Percentiles rank a stretch among this genome's conserved stretches.
Evolutionary conservation across 2,888 invertebrate species (phyloP).

Genomic region (Gandaritis pyraliata): DNA sequence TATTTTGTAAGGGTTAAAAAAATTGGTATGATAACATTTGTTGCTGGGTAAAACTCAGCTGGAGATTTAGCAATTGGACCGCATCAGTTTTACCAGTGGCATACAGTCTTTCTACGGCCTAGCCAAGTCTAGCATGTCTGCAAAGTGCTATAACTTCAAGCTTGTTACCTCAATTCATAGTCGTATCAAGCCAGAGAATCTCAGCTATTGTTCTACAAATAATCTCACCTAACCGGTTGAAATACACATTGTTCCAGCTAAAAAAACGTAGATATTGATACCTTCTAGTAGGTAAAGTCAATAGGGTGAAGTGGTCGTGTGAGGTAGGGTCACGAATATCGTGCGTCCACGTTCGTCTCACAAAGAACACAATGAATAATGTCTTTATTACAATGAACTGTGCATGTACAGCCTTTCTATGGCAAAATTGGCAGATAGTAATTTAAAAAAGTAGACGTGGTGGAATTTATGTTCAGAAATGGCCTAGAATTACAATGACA

Average conservation of each 20-base stretch:
- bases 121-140: constrained; percentile 17
- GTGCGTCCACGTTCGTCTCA: constrained; percentile 56
- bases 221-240: constrained; percentile 35
- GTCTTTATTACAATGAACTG: constrained; percentile 53
- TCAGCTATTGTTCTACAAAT: constrained; percentile 39
- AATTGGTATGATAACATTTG: neutral
- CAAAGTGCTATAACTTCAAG: constrained; percentile 27
- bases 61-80: neutral
- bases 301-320: constrained; percentile 33
- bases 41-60: neutral
- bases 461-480: constrained; percentile 33
- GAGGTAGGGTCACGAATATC: constrained; percentile 57
- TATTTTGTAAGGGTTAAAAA: no score
- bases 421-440: constrained; percentile 31
- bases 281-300: constrained; percentile 27
- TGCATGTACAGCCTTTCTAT: constrained; percentile 36
- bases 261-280: constrained; percentile 37
- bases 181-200: constrained; percentile 36
- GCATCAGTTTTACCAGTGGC: neutral
- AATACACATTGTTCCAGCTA: constrained; percentile 39
- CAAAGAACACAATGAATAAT: constrained; percentile 52
- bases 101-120: constrained; percentile 3
- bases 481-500: constrained; percentile 33
- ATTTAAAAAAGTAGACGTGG: constrained; percentile 43
- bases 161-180: constrained; percentile 33